Conservation (phyloP, 2,888 invertebrate genomes). For the Megaustenia siamemsis region DNA sequence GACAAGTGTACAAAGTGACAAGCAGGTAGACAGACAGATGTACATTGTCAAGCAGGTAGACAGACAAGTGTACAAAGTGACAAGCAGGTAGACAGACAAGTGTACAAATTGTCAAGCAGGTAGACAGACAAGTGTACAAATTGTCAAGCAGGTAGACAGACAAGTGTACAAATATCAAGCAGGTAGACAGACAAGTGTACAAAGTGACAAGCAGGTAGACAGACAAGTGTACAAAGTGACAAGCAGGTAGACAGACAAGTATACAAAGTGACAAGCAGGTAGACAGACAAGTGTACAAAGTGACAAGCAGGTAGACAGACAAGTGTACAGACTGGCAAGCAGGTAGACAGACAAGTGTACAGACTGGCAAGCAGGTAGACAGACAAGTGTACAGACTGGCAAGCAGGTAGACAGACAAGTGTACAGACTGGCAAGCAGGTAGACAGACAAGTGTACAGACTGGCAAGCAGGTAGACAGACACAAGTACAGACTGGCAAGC, state of each 20-base stretch:
- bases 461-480: too few species aligned
- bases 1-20: constrained; percentile 9
- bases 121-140: background rate
- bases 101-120: constrained; percentile 1
- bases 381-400: background rate
- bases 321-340: background rate
- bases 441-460: background rate
- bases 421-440: background rate
- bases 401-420: background rate
- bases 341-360: constrained; percentile 4
- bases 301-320: background rate
- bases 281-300: background rate
- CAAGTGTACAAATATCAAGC: background rate
- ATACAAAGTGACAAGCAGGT: background rate
- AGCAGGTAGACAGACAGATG: background rate
- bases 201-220: too few species aligned
- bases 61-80: background rate
- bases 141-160: background rate
- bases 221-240: background rate
- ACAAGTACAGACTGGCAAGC: too few species aligned
- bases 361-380: constrained; percentile 6
- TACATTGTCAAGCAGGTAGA: background rate
- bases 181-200: background rate
- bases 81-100: background rate
- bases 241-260: constrained; percentile 2